Evolutionary conservation across 2,797 vertebrate species (phyloP), one percentile per base, ranked within the genome.

Genomic region (Coranthus polyacanthus): DNA sequence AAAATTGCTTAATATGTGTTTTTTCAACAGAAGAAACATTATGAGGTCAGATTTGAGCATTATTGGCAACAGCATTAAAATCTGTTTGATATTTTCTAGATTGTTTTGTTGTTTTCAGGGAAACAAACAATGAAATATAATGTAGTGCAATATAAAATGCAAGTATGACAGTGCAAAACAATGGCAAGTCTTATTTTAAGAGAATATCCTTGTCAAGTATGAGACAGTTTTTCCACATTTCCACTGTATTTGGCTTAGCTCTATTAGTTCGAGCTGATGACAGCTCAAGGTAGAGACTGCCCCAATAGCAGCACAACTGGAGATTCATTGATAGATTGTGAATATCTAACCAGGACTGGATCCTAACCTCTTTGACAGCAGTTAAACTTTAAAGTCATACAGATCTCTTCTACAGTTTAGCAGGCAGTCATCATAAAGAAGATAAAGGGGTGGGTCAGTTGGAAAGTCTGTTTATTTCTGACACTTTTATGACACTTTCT

Each of bases 241-340:
- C 57, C 64, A 45, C 44, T 68, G 60, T 72, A 51, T 81, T 79
- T 81, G 61, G 45, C 49, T 43, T 46, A 43, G 49, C 49, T 50
- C 49, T 69, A 39, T 75, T 77, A 43, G 72, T 71, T 81, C 29
- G 34, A 52, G 51, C 50, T 66, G 77, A 74, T 82, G 75, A 79
- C 71, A 78, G 65, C 74, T 76, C 36, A 58, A 67, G 53, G 50
- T 43, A 71, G 51, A 36, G 9, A 39, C 42, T 52, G 55, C 68
- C 70, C 52, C 63, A 64, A 72, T 54, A 17, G 60, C 60, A 61
- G 43, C 51, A 36, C 55, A 52, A 62, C 47, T 53, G 37, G 16
- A 62, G 68, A 53, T 79, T 78, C 49, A 44, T 59, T 68, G 46
- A 75, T 62, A 68, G 54, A 81, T 32, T 67, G 47, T 60, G 32